Percentiles rank a stretch among this genome's conserved stretches.
phyloP scores from a whole-genome alignment of 2,113 vertebrate genomes.

The Myrmecophaga tridactyla region DNA sequence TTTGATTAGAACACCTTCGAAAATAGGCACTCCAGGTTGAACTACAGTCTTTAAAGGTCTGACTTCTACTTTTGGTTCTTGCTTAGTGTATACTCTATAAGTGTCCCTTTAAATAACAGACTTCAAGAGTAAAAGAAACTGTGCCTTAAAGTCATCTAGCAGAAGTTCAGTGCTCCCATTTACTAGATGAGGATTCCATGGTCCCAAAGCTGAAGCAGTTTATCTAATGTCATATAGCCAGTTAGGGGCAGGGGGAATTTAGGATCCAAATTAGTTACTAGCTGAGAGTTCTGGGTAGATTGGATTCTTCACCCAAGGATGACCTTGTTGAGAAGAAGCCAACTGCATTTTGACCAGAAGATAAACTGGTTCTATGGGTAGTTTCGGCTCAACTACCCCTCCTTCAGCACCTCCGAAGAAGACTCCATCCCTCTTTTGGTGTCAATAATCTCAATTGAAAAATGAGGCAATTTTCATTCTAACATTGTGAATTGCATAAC shows the following conservation, averaged over 20 bases:
- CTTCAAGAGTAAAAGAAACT: neutral
- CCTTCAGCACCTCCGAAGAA: neutral
- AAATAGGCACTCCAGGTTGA: conserved; percentile 37
- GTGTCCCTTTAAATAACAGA: neutral
- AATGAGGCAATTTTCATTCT: conserved; percentile 1
- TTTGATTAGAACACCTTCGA: conserved; percentile 67
- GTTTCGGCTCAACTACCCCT: no score
- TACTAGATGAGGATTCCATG: neutral
- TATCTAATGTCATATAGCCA: neutral
- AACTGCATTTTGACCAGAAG: neutral
- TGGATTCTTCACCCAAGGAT: neutral
- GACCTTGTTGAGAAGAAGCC: neutral
- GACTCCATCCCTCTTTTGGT: neutral
- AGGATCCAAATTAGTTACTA: neutral
- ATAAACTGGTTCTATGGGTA: neutral
- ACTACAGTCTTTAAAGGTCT: conserved; percentile 57
- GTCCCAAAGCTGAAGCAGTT: neutral
- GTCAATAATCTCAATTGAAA: neutral
- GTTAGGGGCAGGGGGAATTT: neutral
- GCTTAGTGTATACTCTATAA: neutral
- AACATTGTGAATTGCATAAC: neutral
- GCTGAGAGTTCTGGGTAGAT: neutral
- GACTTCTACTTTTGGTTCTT: conserved; percentile 4
- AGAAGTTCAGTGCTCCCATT: neutral
- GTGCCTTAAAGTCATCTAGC: neutral